Base-by-base conservation (phyloP, 2,888 invertebrate genomes). In the Archips crataeganus region DNA sequence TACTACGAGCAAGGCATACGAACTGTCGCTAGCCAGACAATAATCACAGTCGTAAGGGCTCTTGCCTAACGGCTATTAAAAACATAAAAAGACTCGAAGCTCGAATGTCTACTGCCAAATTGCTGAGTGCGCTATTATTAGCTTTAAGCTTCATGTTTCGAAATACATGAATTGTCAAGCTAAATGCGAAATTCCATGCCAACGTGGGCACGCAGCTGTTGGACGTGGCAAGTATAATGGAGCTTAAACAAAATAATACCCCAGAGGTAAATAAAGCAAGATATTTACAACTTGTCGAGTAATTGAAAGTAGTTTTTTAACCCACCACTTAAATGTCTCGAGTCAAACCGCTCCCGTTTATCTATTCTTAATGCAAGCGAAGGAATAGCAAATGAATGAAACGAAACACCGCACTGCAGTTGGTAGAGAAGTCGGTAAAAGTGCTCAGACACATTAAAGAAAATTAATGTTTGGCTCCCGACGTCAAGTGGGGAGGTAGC, bases 371-470 rank as follows among this genome's bases (percentile, higher is more conserved):
- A 93, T 92, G 87, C 89, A 89, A 90, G 88, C 86, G 84, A 85
- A 87, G 87, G 86, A 88, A 88, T 88, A 85, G 84, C 82, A 87
- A 90, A 91, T 91, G 92, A 92, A 92, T 90, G 87, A 85, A 92
- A 91, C 90, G 90, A 92, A 93, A 93, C 92, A 93, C 93, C 91
- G 94, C 94, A 94, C 85, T 93, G 94, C 93, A 93, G 92, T 90
- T 77, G 81, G 85, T 86, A 75, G 85, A 83, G 86, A 84, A 90
- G 88, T 88, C 86, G 85, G 90, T 89, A 93, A 93, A 91, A 93
- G 92, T 93, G 89, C 91, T 93, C 92, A 92, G 92, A 90, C 93
- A 93, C 94, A 93, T 94, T 94, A 94, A 94, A 93, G 93, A 93
- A 93, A 94, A 94, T 94, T 93, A 94, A 94, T 94, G 94, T 93